Base-by-base conservation (phyloP, 2,797 vertebrate species). In the Chaenodraco wilsoni region DNA sequence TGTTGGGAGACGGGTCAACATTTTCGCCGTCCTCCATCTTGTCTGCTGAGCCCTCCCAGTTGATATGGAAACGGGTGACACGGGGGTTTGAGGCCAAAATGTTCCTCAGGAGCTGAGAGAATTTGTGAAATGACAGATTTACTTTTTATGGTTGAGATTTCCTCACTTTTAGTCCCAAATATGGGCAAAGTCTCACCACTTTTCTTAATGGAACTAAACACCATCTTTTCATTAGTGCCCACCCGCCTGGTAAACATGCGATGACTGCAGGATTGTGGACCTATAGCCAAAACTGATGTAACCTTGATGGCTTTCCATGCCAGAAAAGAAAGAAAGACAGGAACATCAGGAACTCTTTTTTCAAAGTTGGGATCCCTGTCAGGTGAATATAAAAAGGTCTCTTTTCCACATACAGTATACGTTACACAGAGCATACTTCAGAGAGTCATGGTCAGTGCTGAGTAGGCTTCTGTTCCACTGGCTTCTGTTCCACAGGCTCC, bases 41-140 rank as follows among this genome's bases (percentile, higher is more conserved):
- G 77, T 96, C 95, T 7, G 82, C 79, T 19, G 69, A 75, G 70
- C 91, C 94, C 49, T 96, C 96, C 96, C 96, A 96, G 87, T 96
- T 96, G 88, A 96, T 96, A 44, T 96, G 96, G 84, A 96, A 96
- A 46, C 95, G 94, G 13, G 96, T 96, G 33, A 96, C 95, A 2
- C 96, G 92, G 7, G 96, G 96, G 71, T 95, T 96, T 0, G 95
- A 96, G 5, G 95, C 94, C 85, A 96, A 86, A 86, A 96, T 96
- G 81, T 96, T 96, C 71, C 96, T 94, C 80, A 96, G 96, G 65
- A 96, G 93, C 96, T 96, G 73, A 31, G 56, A 55, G 65, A 46
- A 66, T 19, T 0, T 4, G 11, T 27, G 8, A 56, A 48, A 23
- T 10, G 46, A 65, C 27, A 76, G 33, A 46, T 52, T 40, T 27